These are phyloP conservation scores for Tetrao urogallus DNA, from an alignment of 2,113 vertebrate genomes.

Conservation along the genomic window DNA sequence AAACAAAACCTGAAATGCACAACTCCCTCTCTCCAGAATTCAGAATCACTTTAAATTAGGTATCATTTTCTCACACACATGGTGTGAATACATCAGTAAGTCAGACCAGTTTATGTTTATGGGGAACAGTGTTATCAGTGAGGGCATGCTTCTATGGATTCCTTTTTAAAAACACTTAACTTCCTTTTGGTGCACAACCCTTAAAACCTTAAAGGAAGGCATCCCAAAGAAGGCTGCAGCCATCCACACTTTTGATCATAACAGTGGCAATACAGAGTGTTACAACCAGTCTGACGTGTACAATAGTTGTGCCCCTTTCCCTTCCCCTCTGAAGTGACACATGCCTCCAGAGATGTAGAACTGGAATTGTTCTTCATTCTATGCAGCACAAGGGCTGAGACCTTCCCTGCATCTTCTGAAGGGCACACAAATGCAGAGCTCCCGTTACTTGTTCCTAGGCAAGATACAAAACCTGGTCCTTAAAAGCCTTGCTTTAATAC, in stretches of 20 bases:
- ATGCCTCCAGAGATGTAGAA: neutral
- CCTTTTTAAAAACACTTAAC: neutral
- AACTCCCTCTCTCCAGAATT: neutral
- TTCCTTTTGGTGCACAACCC: neutral
- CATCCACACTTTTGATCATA: neutral
- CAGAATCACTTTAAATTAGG: neutral
- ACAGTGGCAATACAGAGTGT: neutral
- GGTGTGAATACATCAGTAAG: neutral
- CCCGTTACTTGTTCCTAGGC: neutral
- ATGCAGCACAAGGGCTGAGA: neutral
- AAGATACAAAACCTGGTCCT: neutral
- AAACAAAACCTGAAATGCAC: neutral
- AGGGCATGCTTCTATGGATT: neutral
- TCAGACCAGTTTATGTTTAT: neutral
- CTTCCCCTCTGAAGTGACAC: neutral
- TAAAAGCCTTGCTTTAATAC: neutral
- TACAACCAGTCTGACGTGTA: neutral
- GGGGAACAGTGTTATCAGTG: neutral
- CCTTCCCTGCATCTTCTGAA: neutral
- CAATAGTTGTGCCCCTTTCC: neutral
- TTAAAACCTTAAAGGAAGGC: neutral
- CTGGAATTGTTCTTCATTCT: neutral
- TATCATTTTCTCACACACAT: neutral
- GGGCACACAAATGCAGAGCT: neutral
- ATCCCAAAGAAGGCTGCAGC: neutral